Evolutionary conservation across 2,113 vertebrate genomes (phyloP).

Genomic region (Entosphenus tridentatus): DNA sequence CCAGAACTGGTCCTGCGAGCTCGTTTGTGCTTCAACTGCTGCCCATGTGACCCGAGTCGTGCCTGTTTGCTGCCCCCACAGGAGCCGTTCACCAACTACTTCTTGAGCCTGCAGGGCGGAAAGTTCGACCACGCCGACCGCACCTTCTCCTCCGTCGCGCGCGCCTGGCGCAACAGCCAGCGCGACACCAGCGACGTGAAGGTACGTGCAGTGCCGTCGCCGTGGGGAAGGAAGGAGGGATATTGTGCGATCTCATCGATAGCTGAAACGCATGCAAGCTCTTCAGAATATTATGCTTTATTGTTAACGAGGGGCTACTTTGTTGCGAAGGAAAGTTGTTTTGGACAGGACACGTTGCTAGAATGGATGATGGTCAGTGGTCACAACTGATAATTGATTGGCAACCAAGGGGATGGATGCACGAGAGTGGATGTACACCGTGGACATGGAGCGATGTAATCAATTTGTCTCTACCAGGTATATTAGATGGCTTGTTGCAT

Average conservation of each 20-base stretch:
- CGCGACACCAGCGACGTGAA: conserved; percentile 95
- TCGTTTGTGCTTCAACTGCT: too few species aligned
- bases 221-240: background rate
- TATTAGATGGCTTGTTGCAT: too few species aligned
- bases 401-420: too few species aligned
- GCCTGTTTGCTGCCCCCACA: conserved; percentile 15
- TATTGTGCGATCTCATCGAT: conserved; percentile 8
- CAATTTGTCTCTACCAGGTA: too few species aligned
- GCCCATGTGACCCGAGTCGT: too few species aligned
- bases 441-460: too few species aligned
- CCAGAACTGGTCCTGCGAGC: too few species aligned
- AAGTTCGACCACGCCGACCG: conserved; percentile 95
- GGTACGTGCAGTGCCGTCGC: conserved; percentile 25
- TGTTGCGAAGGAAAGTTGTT: too few species aligned
- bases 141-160: conserved; percentile 76
- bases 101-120: conserved; percentile 91
- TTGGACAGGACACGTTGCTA: too few species aligned
- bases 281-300: conserved; percentile 8
- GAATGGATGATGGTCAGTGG: too few species aligned
- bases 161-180: conserved; percentile 89
- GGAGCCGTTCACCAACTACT: conserved; percentile 92
- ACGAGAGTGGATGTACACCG: too few species aligned
- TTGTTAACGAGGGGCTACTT: conserved; percentile 7
- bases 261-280: conserved; percentile 6
- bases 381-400: too few species aligned